phyloP scores from a whole-genome alignment of 2,797 vertebrate species.

The Sebastes baramenuke region DNA sequence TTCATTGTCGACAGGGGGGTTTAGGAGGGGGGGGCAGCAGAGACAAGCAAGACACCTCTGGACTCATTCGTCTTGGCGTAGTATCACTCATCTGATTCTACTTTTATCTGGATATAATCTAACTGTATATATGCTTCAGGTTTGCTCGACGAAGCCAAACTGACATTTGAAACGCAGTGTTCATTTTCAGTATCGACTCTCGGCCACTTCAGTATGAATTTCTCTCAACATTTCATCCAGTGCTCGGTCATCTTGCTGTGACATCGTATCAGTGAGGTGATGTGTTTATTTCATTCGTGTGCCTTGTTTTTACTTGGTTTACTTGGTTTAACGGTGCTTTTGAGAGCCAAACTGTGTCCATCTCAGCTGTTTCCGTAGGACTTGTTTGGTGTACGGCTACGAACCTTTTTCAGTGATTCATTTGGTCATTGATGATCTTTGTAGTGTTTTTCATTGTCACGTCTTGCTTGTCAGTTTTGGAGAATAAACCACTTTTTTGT shows the following conservation, averaged over 20 bases:
- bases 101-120: conserved; percentile 62
- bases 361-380: conserved; percentile 35
- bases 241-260: conserved; percentile 35
- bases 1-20: conserved; percentile 36
- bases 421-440: conserved; percentile 52
- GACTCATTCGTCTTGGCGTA: conserved; percentile 57
- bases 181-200: conserved; percentile 29
- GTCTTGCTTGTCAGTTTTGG: conserved; percentile 75
- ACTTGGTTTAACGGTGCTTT: conserved; percentile 20
- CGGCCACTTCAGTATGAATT: conserved; percentile 14
- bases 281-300: conserved; percentile 33
- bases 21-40: background rate
- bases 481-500: conserved; percentile 76
- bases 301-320: conserved; percentile 13
- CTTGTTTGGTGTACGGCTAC: conserved; percentile 46
- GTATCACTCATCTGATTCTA: conserved; percentile 45
- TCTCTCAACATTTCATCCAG: background rate
- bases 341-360: conserved; percentile 8
- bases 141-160: conserved; percentile 41
- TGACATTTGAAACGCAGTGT: conserved; percentile 53
- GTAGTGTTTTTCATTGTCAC: conserved; percentile 58
- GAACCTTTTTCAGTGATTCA: conserved; percentile 36
- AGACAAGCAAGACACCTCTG: conserved; percentile 64
- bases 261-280: conserved; percentile 48
- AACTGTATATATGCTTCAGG: conserved; percentile 58